A percentile compares a stretch with the other conserved stretches of the same genome.
Evolutionary conservation across 2,113 vertebrate species (phyloP).

Genomic region (Panthera tigris): DNA sequence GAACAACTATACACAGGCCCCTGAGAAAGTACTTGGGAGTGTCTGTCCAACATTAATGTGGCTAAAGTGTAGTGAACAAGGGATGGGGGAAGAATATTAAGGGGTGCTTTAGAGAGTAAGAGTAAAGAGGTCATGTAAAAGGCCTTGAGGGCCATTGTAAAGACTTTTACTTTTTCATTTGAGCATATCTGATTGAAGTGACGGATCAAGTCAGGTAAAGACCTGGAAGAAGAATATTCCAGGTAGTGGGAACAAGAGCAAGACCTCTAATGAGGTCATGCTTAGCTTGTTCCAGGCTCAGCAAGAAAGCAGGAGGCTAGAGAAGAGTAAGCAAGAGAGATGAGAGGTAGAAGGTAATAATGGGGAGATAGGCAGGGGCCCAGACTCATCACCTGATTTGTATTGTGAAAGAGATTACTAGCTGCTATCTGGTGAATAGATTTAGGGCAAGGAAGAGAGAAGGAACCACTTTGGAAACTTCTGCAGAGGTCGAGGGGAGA

Average conservation of each 20-base stretch:
- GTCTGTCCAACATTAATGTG: not conserved
- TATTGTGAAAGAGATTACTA: constrained; percentile 22
- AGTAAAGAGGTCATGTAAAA: not conserved
- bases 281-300: not conserved
- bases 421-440: not conserved
- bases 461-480: not conserved
- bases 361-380: not conserved
- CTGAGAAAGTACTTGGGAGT: not conserved
- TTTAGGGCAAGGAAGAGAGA: not conserved
- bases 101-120: not conserved
- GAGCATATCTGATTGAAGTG: not conserved
- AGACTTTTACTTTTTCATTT: not conserved
- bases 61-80: not conserved
- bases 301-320: not conserved
- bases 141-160: not conserved
- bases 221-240: not conserved
- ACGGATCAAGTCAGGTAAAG: not conserved
- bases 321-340: not conserved
- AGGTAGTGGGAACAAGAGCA: not conserved
- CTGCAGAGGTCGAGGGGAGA: not conserved
- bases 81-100: not conserved
- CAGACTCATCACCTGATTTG: not conserved
- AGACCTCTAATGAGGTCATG: not conserved
- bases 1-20: not conserved
- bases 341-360: not conserved